phyloP scores from a whole-genome alignment of 2,797 vertebrate species.

The Sphenopsis melanotis region DNA sequence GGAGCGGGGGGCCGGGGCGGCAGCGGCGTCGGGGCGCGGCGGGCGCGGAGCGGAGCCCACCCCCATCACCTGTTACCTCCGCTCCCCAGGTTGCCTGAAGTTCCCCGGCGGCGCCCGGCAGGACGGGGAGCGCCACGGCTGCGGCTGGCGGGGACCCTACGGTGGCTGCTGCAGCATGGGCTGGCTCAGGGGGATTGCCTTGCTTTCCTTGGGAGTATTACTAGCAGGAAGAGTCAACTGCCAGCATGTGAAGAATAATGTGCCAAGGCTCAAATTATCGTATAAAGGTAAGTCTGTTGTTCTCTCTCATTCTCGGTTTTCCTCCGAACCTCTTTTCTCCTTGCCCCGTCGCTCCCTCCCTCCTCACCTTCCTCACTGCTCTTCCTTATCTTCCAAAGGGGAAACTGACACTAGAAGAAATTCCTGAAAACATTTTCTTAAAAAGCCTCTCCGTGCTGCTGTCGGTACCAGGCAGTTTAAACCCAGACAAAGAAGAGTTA shows the following conservation, averaged over 20 bases:
- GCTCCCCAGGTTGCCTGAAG: constrained; percentile 74
- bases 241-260: constrained; percentile 85
- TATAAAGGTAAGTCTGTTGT: constrained; percentile 88
- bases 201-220: constrained; percentile 83
- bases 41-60: constrained; percentile 70
- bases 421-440: not conserved
- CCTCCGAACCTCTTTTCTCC: not conserved
- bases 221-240: constrained; percentile 75
- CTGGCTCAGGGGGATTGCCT: constrained; percentile 80
- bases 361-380: not conserved
- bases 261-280: constrained; percentile 90
- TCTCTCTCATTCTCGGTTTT: not conserved
- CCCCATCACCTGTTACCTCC: constrained; percentile 82
- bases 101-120: constrained; percentile 69
- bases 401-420: not conserved
- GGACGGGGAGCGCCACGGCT: constrained; percentile 70
- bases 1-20: constrained; percentile 71
- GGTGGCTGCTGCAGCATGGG: constrained; percentile 82
- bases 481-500: constrained; percentile 77
- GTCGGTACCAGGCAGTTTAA: constrained; percentile 57
- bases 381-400: not conserved
- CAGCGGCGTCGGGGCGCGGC: not conserved
- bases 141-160: constrained; percentile 67
- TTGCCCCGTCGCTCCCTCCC: not conserved
- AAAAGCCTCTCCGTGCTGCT: not conserved